phyloP scores from a whole-genome alignment of 2,797 vertebrate genomes.

The Pempheris klunzingeri region DNA sequence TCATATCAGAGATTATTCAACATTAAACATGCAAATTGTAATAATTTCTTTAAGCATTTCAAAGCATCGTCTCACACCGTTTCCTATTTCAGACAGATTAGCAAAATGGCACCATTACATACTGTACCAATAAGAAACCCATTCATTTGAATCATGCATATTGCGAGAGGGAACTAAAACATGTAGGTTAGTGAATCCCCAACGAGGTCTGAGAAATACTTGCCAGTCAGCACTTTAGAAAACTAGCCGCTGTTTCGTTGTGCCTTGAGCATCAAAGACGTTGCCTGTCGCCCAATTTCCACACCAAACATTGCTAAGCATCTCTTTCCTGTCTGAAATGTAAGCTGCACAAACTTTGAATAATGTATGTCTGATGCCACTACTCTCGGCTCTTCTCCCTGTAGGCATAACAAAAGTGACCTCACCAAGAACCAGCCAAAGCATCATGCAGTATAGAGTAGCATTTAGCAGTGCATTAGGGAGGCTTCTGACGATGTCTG shows the following conservation, averaged over 20 bases:
- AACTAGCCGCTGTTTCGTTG: not conserved
- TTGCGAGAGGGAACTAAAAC: too few relatives aligned
- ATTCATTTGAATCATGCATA: too few relatives aligned
- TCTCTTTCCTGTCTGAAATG: constrained; percentile 35
- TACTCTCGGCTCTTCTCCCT: constrained; percentile 23
- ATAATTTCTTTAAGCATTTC: too few relatives aligned
- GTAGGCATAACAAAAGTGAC: constrained; percentile 36
- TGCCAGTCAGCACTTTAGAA: not conserved
- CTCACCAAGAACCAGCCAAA: constrained; percentile 12
- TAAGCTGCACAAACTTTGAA: constrained; percentile 49
- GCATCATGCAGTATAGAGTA: constrained; percentile 14
- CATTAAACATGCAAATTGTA: too few relatives aligned
- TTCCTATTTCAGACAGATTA: not conserved
- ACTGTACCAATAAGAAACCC: too few relatives aligned
- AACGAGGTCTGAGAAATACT: too few relatives aligned
- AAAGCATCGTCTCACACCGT: not conserved
- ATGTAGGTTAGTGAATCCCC: not conserved
- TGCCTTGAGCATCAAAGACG: constrained; percentile 5
- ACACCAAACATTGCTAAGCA: constrained; percentile 29
- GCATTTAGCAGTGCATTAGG: constrained; percentile 50
- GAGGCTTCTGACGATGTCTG: constrained; percentile 27
- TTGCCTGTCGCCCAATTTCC: constrained; percentile 15
- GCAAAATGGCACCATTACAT: not conserved
- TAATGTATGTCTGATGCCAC: constrained; percentile 53
- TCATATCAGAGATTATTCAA: not conserved